Evolutionary conservation across 1,140 invertebrate species (phyloP).

Genomic region (Berghia stephanieae): DNA sequence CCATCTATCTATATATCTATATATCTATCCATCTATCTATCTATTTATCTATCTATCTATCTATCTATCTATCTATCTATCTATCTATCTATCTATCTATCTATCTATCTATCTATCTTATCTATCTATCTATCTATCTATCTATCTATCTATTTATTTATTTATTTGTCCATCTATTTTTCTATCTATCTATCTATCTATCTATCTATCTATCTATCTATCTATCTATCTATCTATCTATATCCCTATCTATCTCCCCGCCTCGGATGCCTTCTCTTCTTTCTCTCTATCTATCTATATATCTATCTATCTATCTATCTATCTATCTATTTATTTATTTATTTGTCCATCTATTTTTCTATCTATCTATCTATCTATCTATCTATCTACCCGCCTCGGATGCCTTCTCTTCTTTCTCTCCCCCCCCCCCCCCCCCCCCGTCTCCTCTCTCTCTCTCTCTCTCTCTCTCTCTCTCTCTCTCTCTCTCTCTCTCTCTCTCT

Average conservation of each 20-base stretch:
- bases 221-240: not conserved
- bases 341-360: not conserved
- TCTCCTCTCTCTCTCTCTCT: too few relatives aligned
- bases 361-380: not conserved
- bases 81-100: not conserved
- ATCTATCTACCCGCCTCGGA: not conserved
- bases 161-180: not conserved
- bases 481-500: too few relatives aligned
- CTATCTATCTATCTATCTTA: conserved; percentile 18
- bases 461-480: too few relatives aligned
- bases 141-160: conserved; percentile 11
- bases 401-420: not conserved
- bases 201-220: conserved; percentile 3
- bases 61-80: not conserved
- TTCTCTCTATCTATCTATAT: not conserved
- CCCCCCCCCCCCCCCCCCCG: conserved; percentile 5
- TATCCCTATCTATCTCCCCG: not conserved
- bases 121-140: too few relatives aligned
- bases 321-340: not conserved
- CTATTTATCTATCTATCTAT: not conserved
- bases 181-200: conserved; percentile 13
- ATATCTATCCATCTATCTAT: conserved; percentile 1
- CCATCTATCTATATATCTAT: conserved; percentile 6
- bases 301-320: too few relatives aligned
- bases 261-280: not conserved